Evolutionary conservation across 2,888 invertebrate genomes (phyloP).

Genomic region (Eumacrocentrus americanus): DNA sequence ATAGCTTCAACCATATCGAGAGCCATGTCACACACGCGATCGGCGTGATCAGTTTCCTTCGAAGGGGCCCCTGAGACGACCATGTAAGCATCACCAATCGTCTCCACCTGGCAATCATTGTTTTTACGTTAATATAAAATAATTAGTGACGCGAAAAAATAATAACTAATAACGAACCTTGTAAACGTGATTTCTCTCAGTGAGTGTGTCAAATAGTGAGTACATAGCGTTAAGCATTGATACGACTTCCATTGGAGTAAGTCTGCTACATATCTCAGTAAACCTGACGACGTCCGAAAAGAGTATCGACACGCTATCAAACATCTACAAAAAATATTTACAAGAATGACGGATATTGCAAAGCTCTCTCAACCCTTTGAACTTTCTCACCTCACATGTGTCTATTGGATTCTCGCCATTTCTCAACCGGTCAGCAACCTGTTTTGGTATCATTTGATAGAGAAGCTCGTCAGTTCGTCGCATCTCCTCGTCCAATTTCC

Average conservation of each 20-base stretch:
- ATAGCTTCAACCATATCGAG: slow-evolving; percentile 95
- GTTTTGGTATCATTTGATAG: slow-evolving; percentile 99
- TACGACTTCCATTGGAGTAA: slow-evolving; percentile 97
- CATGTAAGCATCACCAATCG: slow-evolving; percentile 98
- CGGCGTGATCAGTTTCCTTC: slow-evolving; percentile 87
- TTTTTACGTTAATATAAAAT: neutral
- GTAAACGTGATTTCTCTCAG: slow-evolving; percentile 91
- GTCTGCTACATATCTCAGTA: slow-evolving; percentile 94
- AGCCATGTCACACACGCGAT: slow-evolving; percentile 93
- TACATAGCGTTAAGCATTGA: slow-evolving; percentile 98
- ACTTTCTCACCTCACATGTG: slow-evolving; percentile 84
- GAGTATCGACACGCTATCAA: slow-evolving; percentile 92
- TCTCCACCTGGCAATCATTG: slow-evolving; percentile 76
- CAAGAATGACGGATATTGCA: neutral
- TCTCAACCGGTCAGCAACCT: slow-evolving; percentile 91
- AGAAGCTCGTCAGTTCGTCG: slow-evolving; percentile 91
- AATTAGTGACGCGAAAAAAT: neutral
- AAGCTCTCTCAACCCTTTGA: neutral
- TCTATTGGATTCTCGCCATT: slow-evolving; percentile 95
- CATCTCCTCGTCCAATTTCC: slow-evolving; percentile 95
- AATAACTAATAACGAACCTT: slow-evolving; percentile 70
- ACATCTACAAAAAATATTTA: slow-evolving; percentile 73
- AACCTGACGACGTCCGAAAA: slow-evolving; percentile 98
- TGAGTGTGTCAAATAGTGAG: slow-evolving; percentile 93
- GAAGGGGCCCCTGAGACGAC: slow-evolving; percentile 95